Evolutionary conservation across 2,113 vertebrate genomes (phyloP).

Genomic region (Gadus chalcogrammus): DNA sequence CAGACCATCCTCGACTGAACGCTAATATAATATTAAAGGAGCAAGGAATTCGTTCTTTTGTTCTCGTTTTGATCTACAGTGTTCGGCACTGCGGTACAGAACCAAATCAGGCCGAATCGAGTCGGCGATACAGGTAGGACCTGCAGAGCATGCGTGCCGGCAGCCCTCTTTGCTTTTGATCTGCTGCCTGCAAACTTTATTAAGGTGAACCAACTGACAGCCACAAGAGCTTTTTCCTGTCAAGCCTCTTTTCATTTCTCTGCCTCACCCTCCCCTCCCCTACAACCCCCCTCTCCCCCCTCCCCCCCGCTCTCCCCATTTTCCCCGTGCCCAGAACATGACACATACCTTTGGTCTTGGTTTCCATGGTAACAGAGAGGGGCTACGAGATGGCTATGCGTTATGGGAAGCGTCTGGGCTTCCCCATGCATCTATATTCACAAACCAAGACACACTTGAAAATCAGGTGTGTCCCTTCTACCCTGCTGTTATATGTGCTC

Average conservation of each 20-base stretch:
- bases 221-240: slow-evolving; percentile 22
- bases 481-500: too few species aligned
- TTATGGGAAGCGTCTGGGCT: background rate
- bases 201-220: slow-evolving; percentile 22
- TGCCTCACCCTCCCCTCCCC: slow-evolving; percentile 11
- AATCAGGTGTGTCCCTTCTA: background rate
- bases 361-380: slow-evolving; percentile 53
- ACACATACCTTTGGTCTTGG: slow-evolving; percentile 41
- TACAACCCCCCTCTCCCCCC: too few species aligned
- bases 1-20: too few species aligned
- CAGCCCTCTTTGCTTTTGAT: slow-evolving; percentile 21
- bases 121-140: too few species aligned
- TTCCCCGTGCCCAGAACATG: slow-evolving; percentile 9
- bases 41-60: too few species aligned
- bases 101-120: too few species aligned
- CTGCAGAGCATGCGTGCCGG: background rate
- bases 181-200: slow-evolving; percentile 21
- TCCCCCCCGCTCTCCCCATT: background rate
- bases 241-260: slow-evolving; percentile 12
- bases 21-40: too few species aligned
- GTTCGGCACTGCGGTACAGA: too few species aligned
- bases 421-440: background rate
- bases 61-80: too few species aligned
- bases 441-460: background rate
- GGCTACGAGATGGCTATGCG: slow-evolving; percentile 34